phyloP scores from a whole-genome alignment of 2,888 invertebrate genomes.

The Watsonalla binaria region DNA sequence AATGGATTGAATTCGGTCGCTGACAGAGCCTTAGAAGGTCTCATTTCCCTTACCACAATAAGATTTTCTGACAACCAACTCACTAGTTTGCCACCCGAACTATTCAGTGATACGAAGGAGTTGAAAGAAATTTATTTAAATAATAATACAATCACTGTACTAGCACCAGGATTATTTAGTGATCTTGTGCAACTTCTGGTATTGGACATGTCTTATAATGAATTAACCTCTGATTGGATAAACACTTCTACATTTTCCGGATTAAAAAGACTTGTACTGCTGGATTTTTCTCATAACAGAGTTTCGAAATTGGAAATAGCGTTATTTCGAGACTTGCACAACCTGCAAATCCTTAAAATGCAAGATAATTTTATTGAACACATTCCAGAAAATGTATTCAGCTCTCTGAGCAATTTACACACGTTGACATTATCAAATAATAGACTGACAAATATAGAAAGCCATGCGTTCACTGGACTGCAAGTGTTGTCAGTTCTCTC shows the following conservation, averaged over 20 bases:
- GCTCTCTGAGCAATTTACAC: slow-evolving; percentile 86
- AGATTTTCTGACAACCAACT: slow-evolving; percentile 90
- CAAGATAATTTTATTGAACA: slow-evolving; percentile 88
- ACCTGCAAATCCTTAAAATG: slow-evolving; percentile 87
- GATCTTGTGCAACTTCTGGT: slow-evolving; percentile 86
- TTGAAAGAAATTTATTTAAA: slow-evolving; percentile 89
- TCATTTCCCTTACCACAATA: slow-evolving; percentile 84
- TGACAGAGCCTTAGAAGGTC: slow-evolving; percentile 87
- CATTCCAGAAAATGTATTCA: slow-evolving; percentile 88
- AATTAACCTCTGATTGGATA: slow-evolving; percentile 89
- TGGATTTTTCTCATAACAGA: slow-evolving; percentile 87
- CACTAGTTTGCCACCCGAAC: slow-evolving; percentile 87
- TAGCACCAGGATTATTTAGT: slow-evolving; percentile 88
- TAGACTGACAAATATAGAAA: slow-evolving; percentile 85
- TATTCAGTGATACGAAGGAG: slow-evolving; percentile 87
- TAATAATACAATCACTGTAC: slow-evolving; percentile 89
- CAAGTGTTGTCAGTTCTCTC: slow-evolving; percentile 87
- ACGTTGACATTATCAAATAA: slow-evolving; percentile 90
- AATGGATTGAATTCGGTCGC: slow-evolving; percentile 87
- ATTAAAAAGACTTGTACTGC: slow-evolving; percentile 85
- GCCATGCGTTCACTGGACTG: slow-evolving; percentile 86
- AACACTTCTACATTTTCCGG: slow-evolving; percentile 89
- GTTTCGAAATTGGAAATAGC: slow-evolving; percentile 86
- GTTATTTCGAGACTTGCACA: slow-evolving; percentile 87
- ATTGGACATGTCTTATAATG: slow-evolving; percentile 87